These are phyloP conservation scores for Melanargia galathea DNA, from an alignment of 2,888 invertebrate species.

Conservation along the genomic window DNA sequence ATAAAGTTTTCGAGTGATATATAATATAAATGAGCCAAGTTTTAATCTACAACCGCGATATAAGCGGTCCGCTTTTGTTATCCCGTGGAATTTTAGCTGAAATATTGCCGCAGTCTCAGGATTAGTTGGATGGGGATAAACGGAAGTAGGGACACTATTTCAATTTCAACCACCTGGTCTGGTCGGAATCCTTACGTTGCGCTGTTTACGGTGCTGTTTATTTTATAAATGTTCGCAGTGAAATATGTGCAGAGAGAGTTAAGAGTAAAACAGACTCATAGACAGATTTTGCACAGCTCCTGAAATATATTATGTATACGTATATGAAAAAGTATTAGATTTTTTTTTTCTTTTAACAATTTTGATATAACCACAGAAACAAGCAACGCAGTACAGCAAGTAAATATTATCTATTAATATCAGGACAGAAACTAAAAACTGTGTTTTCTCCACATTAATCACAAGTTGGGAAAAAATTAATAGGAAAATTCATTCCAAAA, in stretches of 20 bases:
- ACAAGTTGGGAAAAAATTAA: no score
- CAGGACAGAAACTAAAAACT: no score
- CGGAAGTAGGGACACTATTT: slow-evolving; percentile 47
- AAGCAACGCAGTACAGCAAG: no score
- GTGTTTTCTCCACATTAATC: no score
- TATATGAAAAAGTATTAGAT: no score
- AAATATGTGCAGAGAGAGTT: slow-evolving; percentile 17
- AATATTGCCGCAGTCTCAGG: slow-evolving; percentile 53
- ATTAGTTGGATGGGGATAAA: slow-evolving; percentile 53
- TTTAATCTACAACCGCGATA: slow-evolving; percentile 22
- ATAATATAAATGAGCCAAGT: slow-evolving; percentile 14
- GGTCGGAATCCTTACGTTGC: slow-evolving; percentile 32
- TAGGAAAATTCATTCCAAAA: no score
- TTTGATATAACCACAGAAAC: no score
- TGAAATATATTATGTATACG: no score
- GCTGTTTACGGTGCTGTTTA: slow-evolving; percentile 16
- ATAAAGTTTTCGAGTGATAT: slow-evolving; percentile 9
- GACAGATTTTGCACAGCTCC: no score
- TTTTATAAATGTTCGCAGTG: slow-evolving; percentile 22
- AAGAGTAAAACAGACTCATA: not conserved
- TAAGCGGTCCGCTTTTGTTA: slow-evolving; percentile 43
- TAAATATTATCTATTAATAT: no score
- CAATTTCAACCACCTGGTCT: slow-evolving; percentile 49
- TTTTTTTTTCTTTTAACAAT: no score
- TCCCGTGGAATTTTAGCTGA: slow-evolving; percentile 55